phyloP scores from a whole-genome alignment of 2,888 invertebrate genomes.

The Escarpia spicata region DNA sequence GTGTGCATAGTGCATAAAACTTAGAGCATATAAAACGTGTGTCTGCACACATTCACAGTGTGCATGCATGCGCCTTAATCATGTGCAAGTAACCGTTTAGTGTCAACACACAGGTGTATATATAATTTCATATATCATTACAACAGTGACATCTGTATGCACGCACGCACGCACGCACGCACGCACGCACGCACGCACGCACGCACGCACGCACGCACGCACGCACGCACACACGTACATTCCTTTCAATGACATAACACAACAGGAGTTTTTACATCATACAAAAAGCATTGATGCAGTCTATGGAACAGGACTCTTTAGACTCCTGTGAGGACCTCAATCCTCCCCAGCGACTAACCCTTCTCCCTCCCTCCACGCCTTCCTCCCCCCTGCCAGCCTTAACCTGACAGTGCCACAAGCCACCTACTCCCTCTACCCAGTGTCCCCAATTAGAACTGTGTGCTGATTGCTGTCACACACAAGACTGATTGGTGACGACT shows the following conservation, averaged over 20 bases:
- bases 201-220: too few relatives aligned
- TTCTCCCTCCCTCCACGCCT: not conserved
- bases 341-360: not conserved
- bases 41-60: too few relatives aligned
- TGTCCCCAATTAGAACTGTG: not conserved
- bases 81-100: too few relatives aligned
- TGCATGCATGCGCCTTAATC: too few relatives aligned
- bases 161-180: too few relatives aligned
- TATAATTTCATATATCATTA: not conserved
- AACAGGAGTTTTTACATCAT: not conserved
- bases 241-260: not conserved
- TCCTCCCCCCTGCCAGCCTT: not conserved
- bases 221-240: not conserved
- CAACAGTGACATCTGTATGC: not conserved
- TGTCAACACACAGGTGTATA: not conserved
- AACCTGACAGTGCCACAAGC: not conserved
- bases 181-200: too few relatives aligned
- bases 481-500: not conserved
- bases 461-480: not conserved
- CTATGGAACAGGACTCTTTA: not conserved
- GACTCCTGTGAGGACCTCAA: not conserved
- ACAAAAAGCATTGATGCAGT: not conserved
- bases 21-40: too few relatives aligned
- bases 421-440: not conserved
- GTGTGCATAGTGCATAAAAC: too few relatives aligned